Evolutionary conservation across 2,797 vertebrate species (phyloP).

Genomic region (Xenops minutus): DNA sequence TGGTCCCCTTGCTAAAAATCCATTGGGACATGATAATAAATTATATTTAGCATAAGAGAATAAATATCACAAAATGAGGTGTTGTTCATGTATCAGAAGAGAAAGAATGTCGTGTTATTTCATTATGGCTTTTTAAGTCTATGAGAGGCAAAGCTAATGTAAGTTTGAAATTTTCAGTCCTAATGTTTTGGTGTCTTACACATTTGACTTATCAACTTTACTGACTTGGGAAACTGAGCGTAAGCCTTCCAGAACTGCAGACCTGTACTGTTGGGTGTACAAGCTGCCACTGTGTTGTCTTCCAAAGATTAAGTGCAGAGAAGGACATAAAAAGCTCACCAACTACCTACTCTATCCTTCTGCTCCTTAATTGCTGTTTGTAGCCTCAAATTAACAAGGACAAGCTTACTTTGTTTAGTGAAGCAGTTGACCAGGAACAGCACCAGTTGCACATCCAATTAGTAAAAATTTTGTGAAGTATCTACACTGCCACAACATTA

Average conservation of each 20-base stretch:
- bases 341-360: not conserved
- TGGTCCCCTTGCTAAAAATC: not conserved
- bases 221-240: not conserved
- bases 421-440: not conserved
- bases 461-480: not conserved
- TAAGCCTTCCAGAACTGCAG: not conserved
- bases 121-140: not conserved
- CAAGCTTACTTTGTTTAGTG: not conserved
- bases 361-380: not conserved
- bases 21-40: not conserved
- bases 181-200: not conserved
- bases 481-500: not conserved
- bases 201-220: accelerated
- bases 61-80: not conserved
- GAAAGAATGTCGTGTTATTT: not conserved
- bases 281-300: not conserved
- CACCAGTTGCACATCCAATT: not conserved
- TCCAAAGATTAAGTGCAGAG: not conserved
- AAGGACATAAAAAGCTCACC: not conserved
- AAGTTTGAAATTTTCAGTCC: not conserved
- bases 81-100: not conserved
- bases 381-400: not conserved
- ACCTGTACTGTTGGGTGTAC: not conserved
- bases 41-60: not conserved
- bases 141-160: not conserved